Evolutionary conservation across 2,888 invertebrate species (phyloP).

Genomic region (Leistus spinibarbis): DNA sequence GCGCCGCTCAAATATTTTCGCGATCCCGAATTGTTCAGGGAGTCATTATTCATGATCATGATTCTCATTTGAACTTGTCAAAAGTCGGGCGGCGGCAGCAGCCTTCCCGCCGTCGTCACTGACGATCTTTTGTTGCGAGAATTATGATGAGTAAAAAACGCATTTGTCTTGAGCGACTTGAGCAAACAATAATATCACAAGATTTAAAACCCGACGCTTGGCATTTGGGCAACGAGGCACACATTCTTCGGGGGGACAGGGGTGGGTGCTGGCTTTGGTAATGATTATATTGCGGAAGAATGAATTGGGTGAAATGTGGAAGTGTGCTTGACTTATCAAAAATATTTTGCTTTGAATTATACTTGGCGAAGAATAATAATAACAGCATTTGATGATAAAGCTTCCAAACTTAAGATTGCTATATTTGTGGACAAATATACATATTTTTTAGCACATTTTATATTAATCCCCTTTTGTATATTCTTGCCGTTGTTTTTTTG

Average conservation of each 20-base stretch:
- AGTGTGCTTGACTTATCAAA: too few relatives aligned
- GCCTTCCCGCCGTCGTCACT: not conserved
- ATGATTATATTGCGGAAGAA: too few relatives aligned
- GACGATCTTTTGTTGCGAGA: not conserved
- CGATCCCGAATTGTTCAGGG: not conserved
- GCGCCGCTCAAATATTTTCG: not conserved
- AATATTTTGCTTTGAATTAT: too few relatives aligned
- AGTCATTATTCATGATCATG: not conserved
- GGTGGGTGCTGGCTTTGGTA: too few relatives aligned
- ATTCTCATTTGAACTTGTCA: not conserved
- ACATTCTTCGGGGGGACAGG: too few relatives aligned
- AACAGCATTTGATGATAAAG: too few relatives aligned
- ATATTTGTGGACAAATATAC: too few relatives aligned
- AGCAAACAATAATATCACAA: not conserved
- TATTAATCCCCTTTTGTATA: not conserved
- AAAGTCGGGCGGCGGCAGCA: not conserved
- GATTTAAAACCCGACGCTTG: not conserved
- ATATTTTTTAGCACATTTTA: too few relatives aligned
- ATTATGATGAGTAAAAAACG: not conserved
- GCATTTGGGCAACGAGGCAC: not conserved
- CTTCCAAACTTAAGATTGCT: too few relatives aligned
- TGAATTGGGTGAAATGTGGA: too few relatives aligned
- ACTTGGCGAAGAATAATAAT: too few relatives aligned
- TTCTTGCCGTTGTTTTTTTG: not conserved
- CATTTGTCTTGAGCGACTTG: not conserved